Base-by-base conservation (phyloP, 2,797 vertebrate genomes). In the Xyrichtys novacula region DNA sequence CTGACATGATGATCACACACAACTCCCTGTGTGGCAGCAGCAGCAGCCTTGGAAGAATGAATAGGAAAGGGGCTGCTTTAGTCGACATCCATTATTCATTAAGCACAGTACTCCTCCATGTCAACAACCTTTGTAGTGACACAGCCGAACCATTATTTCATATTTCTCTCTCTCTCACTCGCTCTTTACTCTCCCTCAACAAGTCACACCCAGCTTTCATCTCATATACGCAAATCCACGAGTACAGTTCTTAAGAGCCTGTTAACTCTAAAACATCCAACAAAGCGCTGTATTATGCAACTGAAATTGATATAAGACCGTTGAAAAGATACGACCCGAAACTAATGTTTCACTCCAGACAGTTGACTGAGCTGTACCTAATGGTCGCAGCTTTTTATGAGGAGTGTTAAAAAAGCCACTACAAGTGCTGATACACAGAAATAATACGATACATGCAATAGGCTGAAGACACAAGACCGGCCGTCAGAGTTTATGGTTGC, bases 61-160 rank as follows among this genome's bases (percentile, higher is more conserved):
- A 89, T 85, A 70, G 83, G 84, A 91, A 91, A 85, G 67, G 69
- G 71, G 67, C 34, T 49, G 74, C 76, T 87, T 85, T 69, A 75
- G 79, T 48, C 34, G 44, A 49, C 82, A 90, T 92, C 76, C 85
- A 93, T 92, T 88, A 92, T 92, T 90, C 87, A 92, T 90, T 22
- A 74, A 44, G 64, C 53, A 48, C 78, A 65, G 74, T 64, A 56
- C 68, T 88, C 58, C 63, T 85, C 75, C 80, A 83, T 83, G 82
- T 90, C 81, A 84, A 78, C 85, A 90, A 75, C 74, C 78, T 82
- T 78, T 76, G 65, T 47, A 32, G 59, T 65, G 75, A 76, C 65
- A 89, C 84, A 88, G 65, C 44, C 71, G 55, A 76, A 81, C 52
- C 78, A 76, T 85, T 84, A 83, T 87, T 74, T 75, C 55, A 31